These are phyloP conservation scores for Haliaeetus vocifer DNA, from an alignment of 2,797 vertebrate species.

Conservation along the genomic window DNA sequence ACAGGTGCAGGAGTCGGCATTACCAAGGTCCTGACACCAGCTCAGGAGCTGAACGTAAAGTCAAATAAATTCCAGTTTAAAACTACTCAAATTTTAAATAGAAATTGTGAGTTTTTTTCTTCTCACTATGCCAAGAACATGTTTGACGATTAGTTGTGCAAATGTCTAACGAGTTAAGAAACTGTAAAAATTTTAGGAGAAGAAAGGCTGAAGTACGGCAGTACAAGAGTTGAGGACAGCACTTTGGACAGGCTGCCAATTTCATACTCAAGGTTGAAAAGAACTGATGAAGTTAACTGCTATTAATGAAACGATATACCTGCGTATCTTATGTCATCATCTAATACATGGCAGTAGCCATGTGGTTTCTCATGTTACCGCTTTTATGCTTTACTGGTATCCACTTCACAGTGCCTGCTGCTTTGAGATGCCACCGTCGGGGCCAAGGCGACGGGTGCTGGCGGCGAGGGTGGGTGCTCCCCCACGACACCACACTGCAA, in stretches of 20 bases:
- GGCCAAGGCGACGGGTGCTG: not conserved
- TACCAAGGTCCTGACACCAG: not conserved
- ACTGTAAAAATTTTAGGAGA: not conserved
- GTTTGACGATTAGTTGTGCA: not conserved
- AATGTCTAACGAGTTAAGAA: not conserved
- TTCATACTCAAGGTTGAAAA: not conserved
- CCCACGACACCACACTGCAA: not conserved
- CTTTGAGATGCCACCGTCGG: rapidly evolving
- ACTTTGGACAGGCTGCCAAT: not conserved
- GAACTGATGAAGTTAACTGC: not conserved
- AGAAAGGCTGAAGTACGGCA: not conserved
- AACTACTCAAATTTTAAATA: not conserved
- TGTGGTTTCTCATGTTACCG: not conserved
- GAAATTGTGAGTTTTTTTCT: rapidly evolving
- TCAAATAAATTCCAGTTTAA: not conserved
- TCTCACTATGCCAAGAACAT: not conserved
- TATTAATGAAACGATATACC: not conserved
- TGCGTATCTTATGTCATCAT: not conserved
- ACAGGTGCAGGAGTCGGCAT: not conserved
- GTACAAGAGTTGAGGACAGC: not conserved
- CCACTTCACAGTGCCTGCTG: not conserved
- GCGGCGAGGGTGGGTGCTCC: rapidly evolving
- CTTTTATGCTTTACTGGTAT: not conserved
- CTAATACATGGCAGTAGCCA: not conserved
- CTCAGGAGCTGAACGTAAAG: not conserved